Base-by-base conservation (phyloP, 2,888 invertebrate genomes). In the Drosophila paucipuncta region DNA sequence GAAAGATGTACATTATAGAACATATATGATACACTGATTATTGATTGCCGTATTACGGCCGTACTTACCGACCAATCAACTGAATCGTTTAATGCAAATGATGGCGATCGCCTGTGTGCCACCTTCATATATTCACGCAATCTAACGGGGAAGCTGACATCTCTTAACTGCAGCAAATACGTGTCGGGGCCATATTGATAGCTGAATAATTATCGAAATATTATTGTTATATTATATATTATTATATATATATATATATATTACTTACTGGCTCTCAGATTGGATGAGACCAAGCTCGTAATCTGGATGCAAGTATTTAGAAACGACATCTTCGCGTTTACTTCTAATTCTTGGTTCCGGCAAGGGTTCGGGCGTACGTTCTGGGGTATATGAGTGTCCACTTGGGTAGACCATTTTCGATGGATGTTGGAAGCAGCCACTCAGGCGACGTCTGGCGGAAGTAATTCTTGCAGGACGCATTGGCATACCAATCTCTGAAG, bases 171-270 rank as follows among this genome's bases (percentile, higher is more conserved):
- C 52, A 99, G 95, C 10, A 99, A 94, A 93, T 99, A 98, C 1
- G 99, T 99, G 92, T 99, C 99, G 0, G 99, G 99, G 0, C 99
- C 99, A 93, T 97, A 97, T 94, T 99, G 98, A 94, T 99, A 99
- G 91, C 98, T 98, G 18, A 2, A 33, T 2, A 1, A n/a, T 33
- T 16, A 11, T n/a, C 35, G 11, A 49, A 22, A 22, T 22, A 22
- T 22, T 22, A 22, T 22, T 22, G 22, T 22, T 22, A 22, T 22
- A 22, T 22, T 35, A 35, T 35, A 35, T 35, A 35, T 35, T 35
- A 35, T 4, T 35, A 35, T 11, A 33, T 33, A 33, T 33, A 22
- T 35, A 35, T 13, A 22, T 13, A 35, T 35, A 35, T 4, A 35
- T 35, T 0, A 35, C 96, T 95, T 91, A 97, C 97, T 97, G 97